These are phyloP conservation scores for Collichthys lucidus DNA, from an alignment of 2,113 vertebrate species.

Conservation along the genomic window DNA sequence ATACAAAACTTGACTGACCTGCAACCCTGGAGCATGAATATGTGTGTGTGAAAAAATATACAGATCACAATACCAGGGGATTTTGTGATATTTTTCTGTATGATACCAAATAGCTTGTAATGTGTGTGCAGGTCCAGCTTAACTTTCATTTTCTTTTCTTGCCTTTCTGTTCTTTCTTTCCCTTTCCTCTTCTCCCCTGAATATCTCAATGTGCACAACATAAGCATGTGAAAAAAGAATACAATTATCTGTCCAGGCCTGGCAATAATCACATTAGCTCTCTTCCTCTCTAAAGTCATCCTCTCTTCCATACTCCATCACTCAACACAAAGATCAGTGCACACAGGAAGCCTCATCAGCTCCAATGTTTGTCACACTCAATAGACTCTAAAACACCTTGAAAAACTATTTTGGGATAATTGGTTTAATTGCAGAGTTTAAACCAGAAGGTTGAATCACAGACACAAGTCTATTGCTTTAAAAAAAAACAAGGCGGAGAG, in stretches of 20 bases:
- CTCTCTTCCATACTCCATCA: background rate
- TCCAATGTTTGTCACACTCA: conserved; percentile 57
- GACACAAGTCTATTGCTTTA: conserved; percentile 22
- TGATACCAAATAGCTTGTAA: background rate
- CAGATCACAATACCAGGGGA: background rate
- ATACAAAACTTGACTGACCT: conserved; percentile 35
- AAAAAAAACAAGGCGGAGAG: conserved; percentile 27
- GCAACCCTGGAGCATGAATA: conserved; percentile 20
- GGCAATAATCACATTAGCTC: conserved; percentile 1
- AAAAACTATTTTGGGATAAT: conserved; percentile 64
- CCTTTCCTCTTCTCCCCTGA: background rate
- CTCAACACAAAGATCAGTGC: conserved; percentile 13
- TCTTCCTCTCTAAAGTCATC: conserved; percentile 3
- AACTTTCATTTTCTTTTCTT: background rate
- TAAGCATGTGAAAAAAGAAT: background rate
- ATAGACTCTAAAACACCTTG: conserved; percentile 63
- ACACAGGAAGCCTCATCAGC: conserved; percentile 45
- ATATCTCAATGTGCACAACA: conserved; percentile 2
- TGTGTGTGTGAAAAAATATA: background rate
- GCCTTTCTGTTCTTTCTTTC: background rate
- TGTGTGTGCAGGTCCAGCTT: background rate
- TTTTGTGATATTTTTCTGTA: background rate
- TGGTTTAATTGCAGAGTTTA: conserved; percentile 60
- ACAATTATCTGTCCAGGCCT: background rate
- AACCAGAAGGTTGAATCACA: conserved; percentile 30